phyloP scores from a whole-genome alignment of 2,113 vertebrate genomes.

The Boleophthalmus pectinirostris region DNA sequence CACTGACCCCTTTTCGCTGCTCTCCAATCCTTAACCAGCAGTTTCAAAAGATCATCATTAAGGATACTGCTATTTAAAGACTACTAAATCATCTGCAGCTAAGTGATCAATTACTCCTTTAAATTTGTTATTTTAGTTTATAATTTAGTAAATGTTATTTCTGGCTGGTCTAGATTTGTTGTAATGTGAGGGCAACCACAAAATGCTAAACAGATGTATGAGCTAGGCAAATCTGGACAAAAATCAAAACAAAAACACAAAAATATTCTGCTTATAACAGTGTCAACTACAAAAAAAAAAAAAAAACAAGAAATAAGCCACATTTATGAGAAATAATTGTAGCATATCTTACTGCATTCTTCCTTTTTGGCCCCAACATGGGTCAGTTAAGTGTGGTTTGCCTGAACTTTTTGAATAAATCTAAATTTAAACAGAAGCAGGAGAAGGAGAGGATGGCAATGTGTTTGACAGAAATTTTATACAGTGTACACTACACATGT shows the following conservation, averaged over 20 bases:
- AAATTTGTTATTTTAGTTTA: not conserved
- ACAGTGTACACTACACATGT: constrained; percentile 7
- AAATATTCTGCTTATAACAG: not conserved
- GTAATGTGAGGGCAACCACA: constrained; percentile 15
- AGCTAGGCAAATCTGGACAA: not conserved
- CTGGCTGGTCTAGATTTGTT: not conserved
- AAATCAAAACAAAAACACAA: not conserved
- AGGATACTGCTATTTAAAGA: not conserved
- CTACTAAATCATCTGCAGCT: not conserved
- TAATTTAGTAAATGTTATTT: not conserved
- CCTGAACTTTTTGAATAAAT: not conserved
- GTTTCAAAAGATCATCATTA: not conserved
- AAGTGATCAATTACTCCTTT: not conserved
- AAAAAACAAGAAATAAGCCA: not conserved
- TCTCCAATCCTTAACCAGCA: not conserved
- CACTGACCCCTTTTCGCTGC: not conserved
- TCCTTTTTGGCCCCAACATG: not conserved
- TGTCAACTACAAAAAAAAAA: not conserved
- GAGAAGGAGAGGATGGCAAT: not conserved
- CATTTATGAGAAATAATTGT: not conserved
- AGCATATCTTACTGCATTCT: not conserved
- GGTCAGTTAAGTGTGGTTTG: not conserved
- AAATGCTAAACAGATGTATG: constrained; percentile 12
- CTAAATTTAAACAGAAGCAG: not conserved
- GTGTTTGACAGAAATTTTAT: not conserved